phyloP scores from a whole-genome alignment of 2,797 vertebrate species.

The Danio choprae region DNA sequence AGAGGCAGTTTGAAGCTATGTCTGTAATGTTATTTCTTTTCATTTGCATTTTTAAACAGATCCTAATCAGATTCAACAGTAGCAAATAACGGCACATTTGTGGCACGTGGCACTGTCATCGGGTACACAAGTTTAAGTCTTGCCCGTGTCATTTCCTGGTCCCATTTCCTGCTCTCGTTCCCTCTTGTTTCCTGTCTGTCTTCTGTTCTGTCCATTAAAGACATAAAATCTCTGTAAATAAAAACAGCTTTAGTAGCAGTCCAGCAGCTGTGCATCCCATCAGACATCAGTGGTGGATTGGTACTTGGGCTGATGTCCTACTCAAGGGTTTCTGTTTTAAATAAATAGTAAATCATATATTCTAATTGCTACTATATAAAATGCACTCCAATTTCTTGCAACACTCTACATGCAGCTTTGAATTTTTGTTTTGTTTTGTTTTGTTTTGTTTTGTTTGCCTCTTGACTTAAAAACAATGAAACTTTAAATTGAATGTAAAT shows the following conservation, averaged over 20 bases:
- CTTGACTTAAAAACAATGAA: too few species aligned
- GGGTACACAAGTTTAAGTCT: background rate
- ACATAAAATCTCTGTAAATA: background rate
- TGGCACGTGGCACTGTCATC: background rate
- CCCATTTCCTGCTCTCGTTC: slow-evolving; percentile 6
- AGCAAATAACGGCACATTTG: background rate
- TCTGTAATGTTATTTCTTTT: background rate
- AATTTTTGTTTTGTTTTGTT: background rate
- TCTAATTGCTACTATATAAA: background rate
- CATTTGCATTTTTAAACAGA: background rate
- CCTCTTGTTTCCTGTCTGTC: background rate
- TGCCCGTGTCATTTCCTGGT: slow-evolving; percentile 17
- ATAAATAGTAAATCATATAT: background rate
- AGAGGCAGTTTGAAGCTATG: background rate
- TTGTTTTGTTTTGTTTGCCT: too few species aligned
- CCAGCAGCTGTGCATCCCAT: slow-evolving; percentile 18
- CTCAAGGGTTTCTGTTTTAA: background rate
- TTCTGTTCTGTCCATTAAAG: slow-evolving; percentile 21
- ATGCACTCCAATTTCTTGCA: background rate
- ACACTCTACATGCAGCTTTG: background rate
- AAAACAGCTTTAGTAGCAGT: background rate
- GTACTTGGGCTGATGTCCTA: background rate
- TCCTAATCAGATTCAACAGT: background rate
- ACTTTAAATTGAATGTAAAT: too few species aligned
- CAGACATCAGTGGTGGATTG: background rate